phyloP scores from a whole-genome alignment of 2,797 vertebrate species.

The Ptychobarbus kaznakovi region DNA sequence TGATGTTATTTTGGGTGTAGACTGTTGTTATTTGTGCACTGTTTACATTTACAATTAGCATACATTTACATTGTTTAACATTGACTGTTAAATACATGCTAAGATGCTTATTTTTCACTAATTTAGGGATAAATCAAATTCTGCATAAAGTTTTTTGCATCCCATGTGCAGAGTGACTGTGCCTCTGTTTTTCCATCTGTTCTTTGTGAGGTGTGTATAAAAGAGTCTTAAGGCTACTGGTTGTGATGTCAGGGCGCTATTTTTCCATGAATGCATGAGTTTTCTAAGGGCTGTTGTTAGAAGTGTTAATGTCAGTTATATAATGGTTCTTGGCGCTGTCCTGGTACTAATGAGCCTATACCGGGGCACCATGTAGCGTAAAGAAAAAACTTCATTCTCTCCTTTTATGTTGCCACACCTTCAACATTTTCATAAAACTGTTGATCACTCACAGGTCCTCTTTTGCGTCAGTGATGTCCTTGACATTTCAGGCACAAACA shows the following conservation, averaged over 20 bases:
- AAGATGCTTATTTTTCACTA: not conserved
- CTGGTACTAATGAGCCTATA: slow-evolving; percentile 8
- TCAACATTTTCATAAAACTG: not conserved
- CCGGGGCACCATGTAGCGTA: not conserved
- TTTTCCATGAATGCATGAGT: slow-evolving; percentile 43
- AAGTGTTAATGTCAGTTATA: slow-evolving; percentile 47
- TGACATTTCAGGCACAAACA: not conserved
- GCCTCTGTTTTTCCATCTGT: slow-evolving; percentile 34
- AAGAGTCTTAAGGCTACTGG: slow-evolving; percentile 17
- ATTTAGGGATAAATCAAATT: not conserved
- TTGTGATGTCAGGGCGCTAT: slow-evolving; percentile 6
- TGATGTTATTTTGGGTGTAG: slow-evolving; percentile 1
- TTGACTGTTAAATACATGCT: not conserved
- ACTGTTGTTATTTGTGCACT: slow-evolving; percentile 5
- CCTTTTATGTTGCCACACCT: not conserved
- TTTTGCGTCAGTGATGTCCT: slow-evolving; percentile 14
- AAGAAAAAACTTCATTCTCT: not conserved
- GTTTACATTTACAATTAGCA: not conserved
- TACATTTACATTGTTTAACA: not conserved
- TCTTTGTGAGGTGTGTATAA: slow-evolving; percentile 26
- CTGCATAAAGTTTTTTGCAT: not conserved
- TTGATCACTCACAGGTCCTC: slow-evolving; percentile 16
- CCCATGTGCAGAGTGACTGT: slow-evolving; percentile 4
- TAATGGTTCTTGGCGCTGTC: slow-evolving; percentile 34
- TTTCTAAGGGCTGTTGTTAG: slow-evolving; percentile 27